Evolutionary conservation across 53 echinoderm and acorn worm genomes (phyloP).

Genomic region (Echinometra lucunter): DNA sequence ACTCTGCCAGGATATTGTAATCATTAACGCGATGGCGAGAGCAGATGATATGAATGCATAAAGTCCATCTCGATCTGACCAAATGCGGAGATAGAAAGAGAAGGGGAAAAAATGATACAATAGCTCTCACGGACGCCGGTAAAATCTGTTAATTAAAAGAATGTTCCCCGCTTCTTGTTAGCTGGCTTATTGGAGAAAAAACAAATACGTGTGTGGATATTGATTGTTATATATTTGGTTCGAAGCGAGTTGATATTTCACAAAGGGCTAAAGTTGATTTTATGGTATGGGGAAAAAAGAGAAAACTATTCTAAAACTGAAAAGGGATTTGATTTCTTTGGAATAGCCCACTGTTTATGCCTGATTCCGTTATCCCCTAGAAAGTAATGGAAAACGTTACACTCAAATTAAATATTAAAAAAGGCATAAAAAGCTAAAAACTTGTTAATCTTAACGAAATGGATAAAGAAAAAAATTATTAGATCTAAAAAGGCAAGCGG

Average conservation of each 20-base stretch:
- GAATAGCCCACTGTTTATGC: neutral
- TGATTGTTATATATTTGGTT: neutral
- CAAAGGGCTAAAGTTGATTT: neutral
- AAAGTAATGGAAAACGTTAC: neutral
- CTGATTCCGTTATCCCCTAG: neutral
- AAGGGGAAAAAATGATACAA: neutral
- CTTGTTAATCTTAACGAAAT: neutral
- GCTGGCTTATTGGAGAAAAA: neutral
- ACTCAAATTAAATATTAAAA: neutral
- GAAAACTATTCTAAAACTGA: neutral
- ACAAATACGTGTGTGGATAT: slow-evolving; percentile 3
- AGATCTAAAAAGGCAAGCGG: too few relatives aligned
- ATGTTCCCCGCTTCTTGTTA: neutral
- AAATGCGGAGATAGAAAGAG: neutral
- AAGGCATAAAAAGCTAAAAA: neutral
- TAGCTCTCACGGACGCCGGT: neutral
- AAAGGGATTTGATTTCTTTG: neutral
- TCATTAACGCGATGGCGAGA: neutral
- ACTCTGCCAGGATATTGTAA: neutral
- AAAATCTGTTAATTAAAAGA: slow-evolving; percentile 7
- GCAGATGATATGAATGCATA: neutral
- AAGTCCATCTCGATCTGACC: slow-evolving; percentile 4
- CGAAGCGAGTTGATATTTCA: slow-evolving; percentile 11
- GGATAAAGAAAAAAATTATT: too few relatives aligned
- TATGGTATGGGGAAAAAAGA: neutral